These are phyloP conservation scores for Dipodomys ordii DNA, from an alignment of 2,113 vertebrate genomes.

Conservation along the genomic window DNA sequence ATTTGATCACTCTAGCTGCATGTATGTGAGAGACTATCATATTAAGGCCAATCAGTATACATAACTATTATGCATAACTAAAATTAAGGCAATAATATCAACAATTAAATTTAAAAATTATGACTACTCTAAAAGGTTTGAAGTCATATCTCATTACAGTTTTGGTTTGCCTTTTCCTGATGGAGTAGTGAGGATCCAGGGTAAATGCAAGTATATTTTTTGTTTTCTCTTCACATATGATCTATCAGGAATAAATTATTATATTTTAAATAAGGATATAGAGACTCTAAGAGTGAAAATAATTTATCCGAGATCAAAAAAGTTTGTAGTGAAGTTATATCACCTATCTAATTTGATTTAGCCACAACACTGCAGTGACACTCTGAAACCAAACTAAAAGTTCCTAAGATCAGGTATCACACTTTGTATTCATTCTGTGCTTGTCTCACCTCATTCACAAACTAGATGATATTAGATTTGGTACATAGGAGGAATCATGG, in stretches of 20 bases:
- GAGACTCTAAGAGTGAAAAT: slow-evolving; percentile 31
- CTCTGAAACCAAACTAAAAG: slow-evolving; percentile 59
- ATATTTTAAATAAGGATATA: slow-evolving; percentile 22
- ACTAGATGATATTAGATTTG: slow-evolving; percentile 42
- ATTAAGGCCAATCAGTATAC: neutral
- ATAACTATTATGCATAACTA: neutral
- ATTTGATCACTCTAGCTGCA: neutral
- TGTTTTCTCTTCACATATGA: slow-evolving; percentile 23
- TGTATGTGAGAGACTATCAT: neutral
- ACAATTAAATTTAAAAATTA: neutral
- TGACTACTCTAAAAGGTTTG: neutral
- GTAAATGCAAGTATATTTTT: neutral
- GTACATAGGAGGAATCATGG: neutral
- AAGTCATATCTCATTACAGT: neutral
- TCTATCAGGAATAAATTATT: slow-evolving; percentile 18
- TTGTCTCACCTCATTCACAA: slow-evolving; percentile 34
- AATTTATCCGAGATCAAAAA: neutral
- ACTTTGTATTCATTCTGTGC: slow-evolving; percentile 4
- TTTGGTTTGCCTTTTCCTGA: slow-evolving; percentile 39
- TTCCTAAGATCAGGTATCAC: slow-evolving; percentile 21
- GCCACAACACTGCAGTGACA: neutral
- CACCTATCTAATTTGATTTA: slow-evolving; percentile 36
- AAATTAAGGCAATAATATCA: no score
- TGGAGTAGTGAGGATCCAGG: neutral
- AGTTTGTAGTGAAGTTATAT: slow-evolving; percentile 21